Conservation (phyloP, 2,113 vertebrate genomes). For the Leiothrix lutea region DNA sequence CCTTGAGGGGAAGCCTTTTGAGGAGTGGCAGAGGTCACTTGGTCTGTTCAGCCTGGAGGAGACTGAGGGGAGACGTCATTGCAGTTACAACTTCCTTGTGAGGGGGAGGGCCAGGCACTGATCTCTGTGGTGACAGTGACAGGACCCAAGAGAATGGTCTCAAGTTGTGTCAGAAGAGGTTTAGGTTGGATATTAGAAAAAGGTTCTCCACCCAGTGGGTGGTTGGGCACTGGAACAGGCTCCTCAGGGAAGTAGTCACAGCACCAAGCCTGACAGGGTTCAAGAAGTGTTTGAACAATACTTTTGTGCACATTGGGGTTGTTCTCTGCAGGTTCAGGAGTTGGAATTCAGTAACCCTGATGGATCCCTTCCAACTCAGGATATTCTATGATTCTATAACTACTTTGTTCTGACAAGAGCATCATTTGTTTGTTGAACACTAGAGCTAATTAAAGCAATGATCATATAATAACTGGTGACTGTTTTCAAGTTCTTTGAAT, state of each 20-base stretch:
- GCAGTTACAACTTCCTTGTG: not conserved
- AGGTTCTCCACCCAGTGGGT: not conserved
- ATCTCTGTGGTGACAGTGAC: not conserved
- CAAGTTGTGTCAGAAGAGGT: not conserved
- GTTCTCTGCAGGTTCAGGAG: not conserved
- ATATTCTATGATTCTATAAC: not conserved
- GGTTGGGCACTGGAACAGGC: not conserved
- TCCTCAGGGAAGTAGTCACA: not conserved
- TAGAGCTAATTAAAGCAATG: not conserved
- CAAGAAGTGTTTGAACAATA: not conserved
- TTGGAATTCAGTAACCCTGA: not conserved
- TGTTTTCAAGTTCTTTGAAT: not conserved
- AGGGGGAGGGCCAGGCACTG: not conserved
- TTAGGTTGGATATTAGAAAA: not conserved
- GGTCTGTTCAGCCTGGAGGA: not conserved
- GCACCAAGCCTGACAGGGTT: not conserved
- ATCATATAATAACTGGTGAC: not conserved
- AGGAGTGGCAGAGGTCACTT: not conserved
- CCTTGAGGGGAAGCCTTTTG: rapidly evolving
- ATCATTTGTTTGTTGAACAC: not conserved
- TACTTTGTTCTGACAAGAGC: not conserved
- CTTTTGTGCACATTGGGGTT: not conserved
- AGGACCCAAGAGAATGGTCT: not conserved
- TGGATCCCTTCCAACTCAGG: not conserved
- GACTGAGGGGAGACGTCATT: not conserved